These are phyloP conservation scores for Parazoanthus atlanticus DNA, from an alignment of 92 coral and sea anemone genomes.

Conservation along the genomic window DNA sequence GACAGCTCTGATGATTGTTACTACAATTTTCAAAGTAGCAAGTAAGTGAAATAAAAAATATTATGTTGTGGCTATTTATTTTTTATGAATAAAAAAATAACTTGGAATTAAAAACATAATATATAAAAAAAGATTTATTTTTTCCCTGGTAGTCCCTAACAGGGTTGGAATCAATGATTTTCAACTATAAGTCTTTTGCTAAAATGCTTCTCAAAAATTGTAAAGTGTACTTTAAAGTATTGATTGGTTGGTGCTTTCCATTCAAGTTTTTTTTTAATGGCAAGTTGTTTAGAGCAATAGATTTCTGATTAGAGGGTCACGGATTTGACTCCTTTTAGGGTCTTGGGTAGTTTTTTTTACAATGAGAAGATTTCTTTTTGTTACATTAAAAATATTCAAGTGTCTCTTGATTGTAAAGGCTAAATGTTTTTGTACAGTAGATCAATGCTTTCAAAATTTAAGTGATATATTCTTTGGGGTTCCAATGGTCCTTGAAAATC, in stretches of 20 bases:
- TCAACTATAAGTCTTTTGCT: too few species aligned
- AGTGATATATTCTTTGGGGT: slow-evolving; percentile 7
- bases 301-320: background rate
- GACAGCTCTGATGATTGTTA: slow-evolving; percentile 21
- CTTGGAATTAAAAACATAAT: background rate
- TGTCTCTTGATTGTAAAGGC: background rate
- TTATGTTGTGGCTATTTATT: background rate
- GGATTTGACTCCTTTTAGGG: slow-evolving; percentile 8
- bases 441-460: background rate
- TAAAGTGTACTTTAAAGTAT: too few species aligned
- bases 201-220: too few species aligned
- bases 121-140: too few species aligned
- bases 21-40: background rate
- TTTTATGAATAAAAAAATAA: background rate
- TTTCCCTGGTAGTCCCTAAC: too few species aligned
- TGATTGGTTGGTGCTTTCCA: too few species aligned
- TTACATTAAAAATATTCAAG: slow-evolving; percentile 4
- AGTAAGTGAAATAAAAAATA: background rate
- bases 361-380: too few species aligned
- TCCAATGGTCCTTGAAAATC: slow-evolving; percentile 3
- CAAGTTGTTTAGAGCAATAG: too few species aligned
- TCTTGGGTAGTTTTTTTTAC: background rate
- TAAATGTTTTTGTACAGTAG: background rate
- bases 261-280: too few species aligned
- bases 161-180: too few species aligned